Percentiles rank a stretch among this genome's conserved stretches.
phyloP scores from a whole-genome alignment of 2,888 invertebrate species.

The Drosophila sordidula region DNA sequence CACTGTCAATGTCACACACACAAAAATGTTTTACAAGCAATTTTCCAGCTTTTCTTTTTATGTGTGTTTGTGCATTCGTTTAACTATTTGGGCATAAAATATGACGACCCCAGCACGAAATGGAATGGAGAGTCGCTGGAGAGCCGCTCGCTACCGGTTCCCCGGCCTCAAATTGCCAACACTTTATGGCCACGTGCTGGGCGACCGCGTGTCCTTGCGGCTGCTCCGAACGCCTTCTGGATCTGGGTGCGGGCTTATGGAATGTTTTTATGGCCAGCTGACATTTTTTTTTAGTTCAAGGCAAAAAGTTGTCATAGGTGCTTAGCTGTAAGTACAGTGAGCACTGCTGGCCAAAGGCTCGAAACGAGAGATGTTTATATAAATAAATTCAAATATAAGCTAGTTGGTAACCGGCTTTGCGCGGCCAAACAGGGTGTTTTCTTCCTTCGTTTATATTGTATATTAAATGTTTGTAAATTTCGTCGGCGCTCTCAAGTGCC shows the following conservation, averaged over 20 bases:
- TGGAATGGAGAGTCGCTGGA: conserved; percentile 15
- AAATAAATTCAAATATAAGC: not conserved
- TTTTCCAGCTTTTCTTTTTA: conserved; percentile 79
- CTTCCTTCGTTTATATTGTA: too few relatives aligned
- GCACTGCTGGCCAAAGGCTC: conserved; percentile 10
- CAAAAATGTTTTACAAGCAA: conserved; percentile 82
- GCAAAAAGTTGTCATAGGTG: conserved; percentile 23
- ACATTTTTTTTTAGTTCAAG: conserved; percentile 15
- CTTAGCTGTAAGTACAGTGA: conserved; percentile 40
- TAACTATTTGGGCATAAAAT: conserved; percentile 81
- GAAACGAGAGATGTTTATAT: not conserved
- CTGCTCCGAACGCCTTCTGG: conserved; percentile 15
- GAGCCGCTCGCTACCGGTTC: conserved; percentile 11
- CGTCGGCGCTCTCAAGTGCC: conserved; percentile 26
- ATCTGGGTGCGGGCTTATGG: conserved; percentile 21
- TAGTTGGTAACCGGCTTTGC: too few relatives aligned
- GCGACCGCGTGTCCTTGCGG: conserved; percentile 65
- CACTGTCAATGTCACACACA: conserved; percentile 62
- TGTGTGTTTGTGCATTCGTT: conserved; percentile 80
- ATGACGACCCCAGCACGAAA: conserved; percentile 57
- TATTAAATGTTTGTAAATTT: too few relatives aligned
- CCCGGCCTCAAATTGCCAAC: conserved; percentile 52
- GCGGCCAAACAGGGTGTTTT: too few relatives aligned
- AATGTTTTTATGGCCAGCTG: conserved; percentile 58
- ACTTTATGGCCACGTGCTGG: conserved; percentile 72